Percentiles rank a stretch among this genome's conserved stretches.
Evolutionary conservation across 2,797 vertebrate genomes (phyloP).

Genomic region (Microctenopoma stevenorrisi): DNA sequence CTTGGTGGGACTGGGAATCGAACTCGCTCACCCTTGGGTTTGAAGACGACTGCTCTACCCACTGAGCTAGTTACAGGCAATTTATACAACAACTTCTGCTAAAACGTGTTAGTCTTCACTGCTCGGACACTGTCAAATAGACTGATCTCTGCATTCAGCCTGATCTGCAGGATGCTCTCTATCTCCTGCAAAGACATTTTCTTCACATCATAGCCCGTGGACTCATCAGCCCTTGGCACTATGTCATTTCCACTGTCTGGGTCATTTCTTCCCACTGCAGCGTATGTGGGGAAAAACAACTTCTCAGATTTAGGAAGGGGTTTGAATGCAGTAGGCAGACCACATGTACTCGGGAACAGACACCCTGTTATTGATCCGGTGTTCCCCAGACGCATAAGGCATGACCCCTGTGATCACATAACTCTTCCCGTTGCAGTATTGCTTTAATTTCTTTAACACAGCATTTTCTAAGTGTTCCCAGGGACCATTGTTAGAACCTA

Average conservation of each 20-base stretch:
- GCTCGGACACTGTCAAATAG: background rate
- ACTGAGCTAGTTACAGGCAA: background rate
- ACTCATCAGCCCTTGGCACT: conserved; percentile 56
- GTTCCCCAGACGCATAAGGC: too few relatives aligned
- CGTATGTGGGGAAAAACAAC: conserved; percentile 64
- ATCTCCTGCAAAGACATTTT: conserved; percentile 60
- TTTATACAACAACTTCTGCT: background rate
- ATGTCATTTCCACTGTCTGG: conserved; percentile 63
- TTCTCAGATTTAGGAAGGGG: conserved; percentile 15
- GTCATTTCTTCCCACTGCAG: conserved; percentile 77
- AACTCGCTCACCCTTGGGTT: too few relatives aligned
- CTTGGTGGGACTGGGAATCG: too few relatives aligned
- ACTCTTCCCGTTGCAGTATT: background rate
- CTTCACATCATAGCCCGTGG: conserved; percentile 71
- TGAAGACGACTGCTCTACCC: too few relatives aligned
- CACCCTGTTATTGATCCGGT: background rate
- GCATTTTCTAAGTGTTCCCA: conserved; percentile 30
- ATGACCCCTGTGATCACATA: background rate
- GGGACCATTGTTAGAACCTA: background rate
- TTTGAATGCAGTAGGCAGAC: conserved; percentile 32
- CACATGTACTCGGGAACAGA: background rate
- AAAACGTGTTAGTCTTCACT: background rate
- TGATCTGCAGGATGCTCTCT: conserved; percentile 60
- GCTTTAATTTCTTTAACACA: background rate
- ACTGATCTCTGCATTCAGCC: conserved; percentile 37